Conservation (phyloP, 2,888 invertebrate genomes). For the Euzophera pinguis region DNA sequence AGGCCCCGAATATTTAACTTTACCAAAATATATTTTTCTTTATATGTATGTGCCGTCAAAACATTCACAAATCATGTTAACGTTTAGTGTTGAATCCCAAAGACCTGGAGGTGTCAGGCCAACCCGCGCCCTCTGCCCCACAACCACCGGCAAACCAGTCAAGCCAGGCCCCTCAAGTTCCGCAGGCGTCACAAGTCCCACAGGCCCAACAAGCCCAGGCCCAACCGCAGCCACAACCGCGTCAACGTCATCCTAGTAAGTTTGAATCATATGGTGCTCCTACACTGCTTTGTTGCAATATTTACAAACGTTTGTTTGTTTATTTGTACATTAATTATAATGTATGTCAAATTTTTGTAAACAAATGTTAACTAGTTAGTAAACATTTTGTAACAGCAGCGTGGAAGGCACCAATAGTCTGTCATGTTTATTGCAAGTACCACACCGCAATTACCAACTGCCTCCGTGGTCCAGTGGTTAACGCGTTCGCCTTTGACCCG, state of each 20-base stretch:
- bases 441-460: too few relatives aligned
- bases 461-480: too few relatives aligned
- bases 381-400: too few relatives aligned
- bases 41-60: conserved; percentile 15
- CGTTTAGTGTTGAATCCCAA: conserved; percentile 61
- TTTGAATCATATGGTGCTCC: conserved; percentile 16
- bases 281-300: too few relatives aligned
- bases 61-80: conserved; percentile 27
- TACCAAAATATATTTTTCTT: not conserved
- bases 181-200: too few relatives aligned
- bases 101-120: conserved; percentile 34
- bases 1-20: conserved; percentile 3
- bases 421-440: too few relatives aligned
- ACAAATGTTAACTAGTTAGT: too few relatives aligned
- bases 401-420: too few relatives aligned
- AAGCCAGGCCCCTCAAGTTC: conserved; percentile 8
- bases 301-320: too few relatives aligned
- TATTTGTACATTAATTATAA: too few relatives aligned
- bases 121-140: conserved; percentile 15
- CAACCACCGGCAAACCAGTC: conserved; percentile 16
- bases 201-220: conserved; percentile 20
- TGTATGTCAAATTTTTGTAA: too few relatives aligned
- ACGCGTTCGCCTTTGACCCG: too few relatives aligned
- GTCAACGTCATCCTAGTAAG: conserved; percentile 46
- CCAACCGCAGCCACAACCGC: conserved; percentile 20